Base-by-base conservation (phyloP, 2,797 vertebrate genomes). In the Diglossa cyanea region DNA sequence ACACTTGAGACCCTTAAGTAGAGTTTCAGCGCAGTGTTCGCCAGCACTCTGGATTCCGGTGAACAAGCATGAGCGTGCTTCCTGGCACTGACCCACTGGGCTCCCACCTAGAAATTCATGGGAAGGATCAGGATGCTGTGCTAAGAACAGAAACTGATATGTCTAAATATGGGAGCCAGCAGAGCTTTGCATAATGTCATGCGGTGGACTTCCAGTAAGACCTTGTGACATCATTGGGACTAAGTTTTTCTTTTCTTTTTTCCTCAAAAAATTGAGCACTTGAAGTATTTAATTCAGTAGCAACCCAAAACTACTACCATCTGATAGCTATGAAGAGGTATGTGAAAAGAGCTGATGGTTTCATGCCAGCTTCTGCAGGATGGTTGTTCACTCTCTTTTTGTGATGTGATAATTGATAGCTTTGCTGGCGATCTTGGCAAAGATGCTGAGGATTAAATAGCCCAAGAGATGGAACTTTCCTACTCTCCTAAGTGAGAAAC, bases 1-100 rank as follows among this genome's bases (percentile, higher is more conserved):
- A 93, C 85, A 95, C 95, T 97, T 83, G 95, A 98, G 97, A 95
- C 96, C 95, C 96, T 85, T 95, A 92, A 97, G 97, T 39, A 97
- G 96, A 97, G 95, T 97, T 96, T 96, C 62, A 94, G 76, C 15
- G 9, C 70, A 84, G 83, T 51, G 62, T 70, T 91, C 33, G 58
- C 95, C 93, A 96, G 96, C 91, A 77, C 95, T 97, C 44, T 86
- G 96, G 73, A 90, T 97, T 97, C 97, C 91, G 94, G 96, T 95
- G 95, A 94, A 95, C 88, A 88, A 88, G 78, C 48, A 10, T 54
- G 72, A 91, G 70, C 47, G 1, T 45, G 92, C 75, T 92, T 89
- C 72, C 81, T 97, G 95, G 94, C 93, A 83, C 53, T 94, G 91
- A 92, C 88, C 81, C 50, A 14, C 61, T 83, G 86, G 84, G 68